These are phyloP conservation scores for Ceuthmochares aereus DNA, from an alignment of 2,113 vertebrate species.

Conservation along the genomic window DNA sequence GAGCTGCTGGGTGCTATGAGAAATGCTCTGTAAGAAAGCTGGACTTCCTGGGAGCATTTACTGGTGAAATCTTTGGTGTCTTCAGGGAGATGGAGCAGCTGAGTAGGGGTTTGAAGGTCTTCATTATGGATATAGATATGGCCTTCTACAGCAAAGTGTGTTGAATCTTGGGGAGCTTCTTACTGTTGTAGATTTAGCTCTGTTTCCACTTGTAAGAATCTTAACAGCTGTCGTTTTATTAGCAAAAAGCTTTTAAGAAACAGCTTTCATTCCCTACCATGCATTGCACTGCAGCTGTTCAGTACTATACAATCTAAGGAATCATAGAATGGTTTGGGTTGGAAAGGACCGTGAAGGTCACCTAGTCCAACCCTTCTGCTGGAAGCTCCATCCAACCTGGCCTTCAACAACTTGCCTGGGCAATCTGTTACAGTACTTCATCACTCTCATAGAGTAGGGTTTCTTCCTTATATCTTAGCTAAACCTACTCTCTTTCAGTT, in stretches of 20 bases:
- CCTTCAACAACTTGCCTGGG: no score
- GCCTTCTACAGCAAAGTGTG: neutral
- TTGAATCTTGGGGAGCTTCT: neutral
- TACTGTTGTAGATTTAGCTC: neutral
- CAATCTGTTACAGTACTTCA: no score
- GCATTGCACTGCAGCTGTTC: neutral
- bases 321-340: no score
- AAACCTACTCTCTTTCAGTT: no score
- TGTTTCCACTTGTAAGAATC: neutral
- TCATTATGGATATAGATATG: neutral
- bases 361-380: no score
- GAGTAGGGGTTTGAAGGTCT: neutral
- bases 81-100: conserved; percentile 2
- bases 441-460: no score
- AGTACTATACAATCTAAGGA: no score
- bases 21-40: neutral
- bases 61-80: neutral
- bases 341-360: no score
- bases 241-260: neutral
- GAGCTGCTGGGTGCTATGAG: neutral
- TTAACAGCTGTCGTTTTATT: neutral
- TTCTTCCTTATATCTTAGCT: no score
- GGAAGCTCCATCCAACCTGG: no score
- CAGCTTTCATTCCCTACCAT: neutral
- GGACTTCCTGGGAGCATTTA: neutral